Evolutionary conservation across 1,140 invertebrate genomes (phyloP), one percentile per base, ranked within the genome.

Genomic region (Arion vulgaris): DNA sequence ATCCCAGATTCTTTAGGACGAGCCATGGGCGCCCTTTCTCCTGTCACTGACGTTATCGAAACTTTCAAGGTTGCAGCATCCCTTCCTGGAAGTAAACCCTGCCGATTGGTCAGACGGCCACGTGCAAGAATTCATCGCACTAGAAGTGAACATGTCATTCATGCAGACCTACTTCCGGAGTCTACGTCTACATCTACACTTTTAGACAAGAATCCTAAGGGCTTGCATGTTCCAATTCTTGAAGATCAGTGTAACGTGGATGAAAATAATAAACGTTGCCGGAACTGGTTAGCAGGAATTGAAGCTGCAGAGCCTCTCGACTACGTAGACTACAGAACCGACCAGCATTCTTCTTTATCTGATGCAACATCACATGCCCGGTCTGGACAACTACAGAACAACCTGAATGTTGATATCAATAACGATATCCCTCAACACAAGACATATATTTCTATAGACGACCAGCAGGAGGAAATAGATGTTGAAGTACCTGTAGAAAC

Each of bases 41-140:
- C 74, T 0, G 26, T 41, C 2, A 28, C 74, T 15, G 72, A 81
- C 17, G 45, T 78, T 41, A 34, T 34, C 23, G 79, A 51, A 23
- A 38, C 41, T 15, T 49, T 53, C 38, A 34, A 53, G 5, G 79
- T 57, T 11, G 32, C 51, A 39, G 34, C 49, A n/a, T 39, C 62
- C n/a, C n/a, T 68, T 0, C 68, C 78, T 19, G 78, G 62, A 32
- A 71, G 45, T 38, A 86, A 74, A 57, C 39, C 86, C 11, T 81
- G 85, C 32, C 88, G 87, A 73, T 81, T 85, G 2, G 72, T 69
- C 32, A 89, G 89, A 83, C 83, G 88, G 38, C 49, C 88, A 28
- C 87, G 90, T 32, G 88, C 90, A 7, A 86, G 84, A 71, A 88
- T 91, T 69, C 90, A 91, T 68, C 84, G 90, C 57, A 91, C 90